Base-by-base conservation (phyloP, 2,113 vertebrate species). In the Syngnathoides biaculeatus region DNA sequence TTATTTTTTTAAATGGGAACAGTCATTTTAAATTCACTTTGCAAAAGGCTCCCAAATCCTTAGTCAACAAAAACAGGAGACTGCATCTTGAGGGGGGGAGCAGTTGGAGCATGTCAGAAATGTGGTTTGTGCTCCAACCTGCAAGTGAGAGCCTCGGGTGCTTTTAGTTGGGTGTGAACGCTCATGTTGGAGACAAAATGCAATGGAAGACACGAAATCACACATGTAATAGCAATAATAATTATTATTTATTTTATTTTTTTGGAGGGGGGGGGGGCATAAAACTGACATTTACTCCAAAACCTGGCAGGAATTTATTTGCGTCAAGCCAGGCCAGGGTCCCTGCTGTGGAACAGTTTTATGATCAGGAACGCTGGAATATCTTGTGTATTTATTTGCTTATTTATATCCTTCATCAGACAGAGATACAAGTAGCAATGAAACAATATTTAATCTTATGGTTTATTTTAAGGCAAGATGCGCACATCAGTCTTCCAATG, bases 161-260 rank as follows among this genome's bases (percentile, higher is more conserved):
- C 52, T 69, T 82, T 64, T 39, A 56, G 58, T 40, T 79, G 68
- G 78, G 75, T 12, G 77, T 83, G 71, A 13, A 20, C 38, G 22
- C 2, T 40, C 57, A 24, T 2, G 4, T 7, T 17, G 19, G 7
- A 52, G 52, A 40, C 27, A 5, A 30, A 11, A 11, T 38, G 57
- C 17, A 59, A 38, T 17, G 38, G 1, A 20, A 59, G 10, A 38
- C 30, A 59, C 20, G 19, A 38, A 59, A 38, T 30, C 6, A 30
- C 57, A 58, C 26, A n/a, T 22, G 8, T 52, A 35, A 35, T 35
- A 35, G 30, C 6, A 35, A 35, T 35, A 35, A 35, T 35, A 38
- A n/a, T 38, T n/a, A n/a, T n/a, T n/a, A n/a, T n/a, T n/a, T n/a
- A n/a, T n/a, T n/a, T n/a, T n/a, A n/a, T n/a, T n/a, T n/a, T n/a